Conservation (phyloP, 1,140 invertebrate genomes). For the Bombyx mandarina region DNA sequence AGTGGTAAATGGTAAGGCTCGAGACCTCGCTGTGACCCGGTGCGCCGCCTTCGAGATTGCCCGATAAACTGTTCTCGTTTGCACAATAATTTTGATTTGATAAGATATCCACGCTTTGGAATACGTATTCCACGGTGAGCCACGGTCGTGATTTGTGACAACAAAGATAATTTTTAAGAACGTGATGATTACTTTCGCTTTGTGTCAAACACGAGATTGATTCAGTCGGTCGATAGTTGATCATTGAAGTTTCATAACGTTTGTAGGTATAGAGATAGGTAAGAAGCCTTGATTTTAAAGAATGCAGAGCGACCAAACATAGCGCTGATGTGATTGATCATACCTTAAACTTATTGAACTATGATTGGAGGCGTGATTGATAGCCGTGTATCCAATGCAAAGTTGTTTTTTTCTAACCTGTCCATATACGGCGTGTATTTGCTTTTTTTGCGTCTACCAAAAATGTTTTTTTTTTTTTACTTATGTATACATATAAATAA, state of each 20-base stretch:
- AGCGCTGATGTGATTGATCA: slow-evolving; percentile 19
- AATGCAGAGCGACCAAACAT: slow-evolving; percentile 7
- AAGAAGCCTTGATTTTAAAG: slow-evolving; percentile 10
- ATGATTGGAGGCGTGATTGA: slow-evolving; percentile 6
- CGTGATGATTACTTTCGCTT: no score
- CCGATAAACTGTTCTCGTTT: slow-evolving; percentile 57
- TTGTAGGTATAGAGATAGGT: slow-evolving; percentile 12
- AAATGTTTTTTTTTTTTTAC: not conserved
- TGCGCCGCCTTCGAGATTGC: slow-evolving; percentile 24
- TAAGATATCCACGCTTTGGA: slow-evolving; percentile 52
- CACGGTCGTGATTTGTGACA: slow-evolving; percentile 57
- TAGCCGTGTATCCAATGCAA: not conserved
- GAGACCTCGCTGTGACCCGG: slow-evolving; percentile 35
- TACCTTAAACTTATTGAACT: slow-evolving; percentile 24
- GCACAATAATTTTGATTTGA: slow-evolving; percentile 57
- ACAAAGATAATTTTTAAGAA: slow-evolving; percentile 25
- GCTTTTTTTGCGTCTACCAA: not conserved
- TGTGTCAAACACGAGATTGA: not conserved
- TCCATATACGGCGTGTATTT: no score
- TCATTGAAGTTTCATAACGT: not conserved
- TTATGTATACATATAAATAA: not conserved
- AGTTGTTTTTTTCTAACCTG: no score
- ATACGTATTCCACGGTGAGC: slow-evolving; percentile 36
- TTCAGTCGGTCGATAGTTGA: not conserved
- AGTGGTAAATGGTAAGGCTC: slow-evolving; percentile 39